phyloP scores from a whole-genome alignment of 2,888 invertebrate species.

The Eilema depressum region DNA sequence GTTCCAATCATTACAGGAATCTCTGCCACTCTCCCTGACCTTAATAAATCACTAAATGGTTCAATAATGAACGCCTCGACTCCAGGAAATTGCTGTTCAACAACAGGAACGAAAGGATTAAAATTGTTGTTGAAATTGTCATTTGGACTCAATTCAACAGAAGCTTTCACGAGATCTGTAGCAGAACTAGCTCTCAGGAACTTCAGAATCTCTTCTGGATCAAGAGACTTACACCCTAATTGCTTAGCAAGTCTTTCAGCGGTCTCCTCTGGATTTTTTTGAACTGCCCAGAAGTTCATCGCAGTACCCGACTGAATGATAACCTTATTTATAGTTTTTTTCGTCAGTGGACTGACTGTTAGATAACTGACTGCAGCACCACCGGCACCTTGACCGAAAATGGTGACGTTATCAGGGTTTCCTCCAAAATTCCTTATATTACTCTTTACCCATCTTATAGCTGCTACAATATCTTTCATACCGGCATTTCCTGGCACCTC shows the following conservation, averaged over 20 bases:
- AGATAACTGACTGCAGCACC: slow-evolving; percentile 59
- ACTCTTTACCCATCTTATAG: slow-evolving; percentile 63
- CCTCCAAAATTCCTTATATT: slow-evolving; percentile 17
- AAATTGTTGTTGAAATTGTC: slow-evolving; percentile 6
- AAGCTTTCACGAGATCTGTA: slow-evolving; percentile 63
- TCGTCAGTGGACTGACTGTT: slow-evolving; percentile 75
- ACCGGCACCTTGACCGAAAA: slow-evolving; percentile 19
- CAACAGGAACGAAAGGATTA: slow-evolving; percentile 61
- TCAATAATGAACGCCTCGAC: slow-evolving; percentile 74
- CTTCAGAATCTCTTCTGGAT: slow-evolving; percentile 72
- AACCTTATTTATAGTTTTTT: slow-evolving; percentile 71
- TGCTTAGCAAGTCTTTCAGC: slow-evolving; percentile 66
- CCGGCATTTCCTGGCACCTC: slow-evolving; percentile 79
- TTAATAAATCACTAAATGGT: slow-evolving; percentile 69
- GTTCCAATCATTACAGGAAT: slow-evolving; percentile 77
- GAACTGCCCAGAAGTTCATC: slow-evolving; percentile 60
- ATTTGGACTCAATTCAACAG: background rate
- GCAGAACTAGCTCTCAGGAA: slow-evolving; percentile 71
- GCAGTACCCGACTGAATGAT: slow-evolving; percentile 77
- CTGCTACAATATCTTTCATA: slow-evolving; percentile 72
- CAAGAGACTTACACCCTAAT: slow-evolving; percentile 72
- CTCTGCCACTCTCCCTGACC: slow-evolving; percentile 74
- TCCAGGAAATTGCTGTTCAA: slow-evolving; percentile 77
- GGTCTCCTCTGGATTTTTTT: slow-evolving; percentile 70
- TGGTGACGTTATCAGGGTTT: slow-evolving; percentile 14